Evolutionary conservation across 2,797 vertebrate genomes (phyloP).

Genomic region (Gallinago solitaria): DNA sequence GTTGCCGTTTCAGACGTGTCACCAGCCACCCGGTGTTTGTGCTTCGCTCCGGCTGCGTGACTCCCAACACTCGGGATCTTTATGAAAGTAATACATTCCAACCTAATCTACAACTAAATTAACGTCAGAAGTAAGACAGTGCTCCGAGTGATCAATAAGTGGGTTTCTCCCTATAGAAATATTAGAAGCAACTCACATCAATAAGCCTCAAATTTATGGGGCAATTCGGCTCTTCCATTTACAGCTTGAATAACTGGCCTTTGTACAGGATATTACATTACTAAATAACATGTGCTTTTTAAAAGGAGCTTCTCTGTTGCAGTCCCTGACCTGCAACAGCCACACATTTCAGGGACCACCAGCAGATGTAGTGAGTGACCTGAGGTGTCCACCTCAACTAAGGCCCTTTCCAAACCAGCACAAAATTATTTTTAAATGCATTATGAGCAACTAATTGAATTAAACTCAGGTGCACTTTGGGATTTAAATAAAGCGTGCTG

Average conservation of each 20-base stretch:
- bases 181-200: constrained; percentile 54
- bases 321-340: neutral
- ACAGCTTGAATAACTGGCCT: constrained; percentile 56
- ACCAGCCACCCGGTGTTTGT: constrained; percentile 17
- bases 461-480: neutral
- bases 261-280: constrained; percentile 56
- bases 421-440: neutral
- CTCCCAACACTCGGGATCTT: constrained; percentile 63
- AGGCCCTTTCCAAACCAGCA: neutral
- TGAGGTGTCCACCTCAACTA: neutral
- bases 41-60: constrained; percentile 55
- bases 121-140: constrained; percentile 58
- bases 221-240: constrained; percentile 47
- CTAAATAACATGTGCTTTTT: constrained; percentile 48
- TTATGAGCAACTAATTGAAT: neutral
- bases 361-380: neutral
- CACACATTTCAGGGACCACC: neutral
- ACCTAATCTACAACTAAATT: constrained; percentile 63
- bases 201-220: constrained; percentile 63
- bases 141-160: constrained; percentile 57
- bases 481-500: neutral
- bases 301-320: neutral
- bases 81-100: constrained; percentile 66
- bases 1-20: constrained; percentile 65
- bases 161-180: constrained; percentile 48